Evolutionary conservation across 1,140 invertebrate genomes (phyloP), one percentile per base, ranked within the genome.

Genomic region (Zophobas atratus): DNA sequence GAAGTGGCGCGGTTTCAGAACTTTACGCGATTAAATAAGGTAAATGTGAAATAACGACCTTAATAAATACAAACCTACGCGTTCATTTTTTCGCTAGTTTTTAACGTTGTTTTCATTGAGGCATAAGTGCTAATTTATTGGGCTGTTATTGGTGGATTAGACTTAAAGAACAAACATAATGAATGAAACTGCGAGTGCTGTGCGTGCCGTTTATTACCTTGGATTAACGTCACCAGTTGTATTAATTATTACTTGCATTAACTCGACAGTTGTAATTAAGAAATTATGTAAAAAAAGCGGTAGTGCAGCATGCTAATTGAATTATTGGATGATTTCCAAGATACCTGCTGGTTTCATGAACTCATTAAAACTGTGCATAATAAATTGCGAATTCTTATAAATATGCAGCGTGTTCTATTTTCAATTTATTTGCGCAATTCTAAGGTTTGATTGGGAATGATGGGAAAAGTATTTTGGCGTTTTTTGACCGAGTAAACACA

Each of bases 61-160:
- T 67, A 67, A 67, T 67, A 67, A 67, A 67, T 43, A 67, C 32
- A 67, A 67, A 67, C 60, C 60, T 67, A 67, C 60, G 60, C 60
- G 8, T 33, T 6, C 2, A 32, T 67, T 67, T 67, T 20, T 67
- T 67, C 20, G 8, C 60, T 38, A 6, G 2, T 38, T 63, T 57
- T 57, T 5, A 35, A 34, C 32, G 55, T 63, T 63, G 36, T 38
- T 67, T 67, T 67, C 60, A 43, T 67, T 67, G n/a, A 67, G 33
- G 41, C 20, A 63, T 63, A 35, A 57, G 55, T 57, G 55, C 3
- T 57, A 57, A 57, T 57, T 57, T 57, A 57, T 57, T 35, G 55
- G 33, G 3, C 35, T 57, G 35, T 57, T 57, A 57, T 57, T 57
- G 32, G 55, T 57, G 38, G 57, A 63, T 63, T 63, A 63, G 57